Conservation (phyloP, 1,140 invertebrate genomes). For the Araneus ventricosus region DNA sequence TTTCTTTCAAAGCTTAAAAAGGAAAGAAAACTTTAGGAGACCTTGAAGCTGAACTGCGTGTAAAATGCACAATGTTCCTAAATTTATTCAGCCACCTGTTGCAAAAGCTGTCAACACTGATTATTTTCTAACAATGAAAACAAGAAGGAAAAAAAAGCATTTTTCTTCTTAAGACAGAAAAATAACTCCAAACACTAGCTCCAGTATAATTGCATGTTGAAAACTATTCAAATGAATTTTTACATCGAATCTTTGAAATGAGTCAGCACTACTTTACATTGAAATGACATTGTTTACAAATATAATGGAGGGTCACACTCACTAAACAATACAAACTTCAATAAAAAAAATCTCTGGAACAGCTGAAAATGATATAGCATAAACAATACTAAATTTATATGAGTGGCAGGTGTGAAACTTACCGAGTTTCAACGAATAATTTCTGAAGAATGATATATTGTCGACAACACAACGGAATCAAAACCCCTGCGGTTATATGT, state of each 20-base stretch:
- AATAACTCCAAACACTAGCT: too few relatives aligned
- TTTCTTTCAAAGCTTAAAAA: too few relatives aligned
- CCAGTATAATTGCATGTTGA: too few relatives aligned
- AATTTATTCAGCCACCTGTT: too few relatives aligned
- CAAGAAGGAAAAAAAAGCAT: too few relatives aligned
- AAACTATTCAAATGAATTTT: not conserved
- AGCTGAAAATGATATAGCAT: not conserved
- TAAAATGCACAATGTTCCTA: too few relatives aligned
- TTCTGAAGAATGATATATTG: conserved; percentile 4
- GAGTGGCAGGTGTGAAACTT: conserved; percentile 13
- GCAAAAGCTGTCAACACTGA: too few relatives aligned
- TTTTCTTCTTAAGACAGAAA: too few relatives aligned
- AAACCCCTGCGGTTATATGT: conserved; percentile 50
- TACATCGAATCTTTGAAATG: not conserved
- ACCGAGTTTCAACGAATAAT: conserved; percentile 20
- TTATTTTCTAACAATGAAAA: too few relatives aligned
- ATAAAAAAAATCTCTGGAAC: too few relatives aligned
- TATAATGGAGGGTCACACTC: not conserved
- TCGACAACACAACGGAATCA: conserved; percentile 10
- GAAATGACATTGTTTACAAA: not conserved
- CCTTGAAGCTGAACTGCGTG: too few relatives aligned
- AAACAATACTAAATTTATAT: not conserved
- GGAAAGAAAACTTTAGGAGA: too few relatives aligned
- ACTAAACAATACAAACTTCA: not conserved
- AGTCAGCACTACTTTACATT: not conserved